phyloP scores from a whole-genome alignment of 2,888 invertebrate genomes.

The Leptogaster cylindrica region DNA sequence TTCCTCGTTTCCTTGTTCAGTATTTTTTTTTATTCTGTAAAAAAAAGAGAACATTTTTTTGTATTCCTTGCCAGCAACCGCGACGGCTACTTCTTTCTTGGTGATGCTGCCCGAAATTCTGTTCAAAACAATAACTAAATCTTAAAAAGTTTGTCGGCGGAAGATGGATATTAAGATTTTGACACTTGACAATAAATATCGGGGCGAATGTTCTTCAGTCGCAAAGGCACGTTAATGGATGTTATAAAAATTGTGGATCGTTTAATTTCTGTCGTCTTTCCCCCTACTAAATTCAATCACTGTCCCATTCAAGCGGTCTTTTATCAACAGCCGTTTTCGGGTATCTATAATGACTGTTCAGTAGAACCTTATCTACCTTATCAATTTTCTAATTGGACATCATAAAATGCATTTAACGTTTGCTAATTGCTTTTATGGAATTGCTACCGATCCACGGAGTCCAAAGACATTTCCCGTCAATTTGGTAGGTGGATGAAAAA shows the following conservation, averaged over 20 bases:
- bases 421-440: constrained; percentile 39
- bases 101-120: not conserved
- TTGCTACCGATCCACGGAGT: constrained; percentile 32
- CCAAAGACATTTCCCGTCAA: not conserved
- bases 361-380: constrained; percentile 8
- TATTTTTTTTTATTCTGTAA: too few relatives aligned
- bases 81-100: not conserved
- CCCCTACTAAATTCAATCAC: too few relatives aligned
- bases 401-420: constrained; percentile 33
- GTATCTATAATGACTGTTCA: not conserved
- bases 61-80: too few relatives aligned
- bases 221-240: constrained; percentile 19
- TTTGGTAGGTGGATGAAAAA: not conserved
- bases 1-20: not conserved
- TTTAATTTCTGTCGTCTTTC: constrained; percentile 35
- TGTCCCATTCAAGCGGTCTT: not conserved
- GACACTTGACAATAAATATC: constrained; percentile 32
- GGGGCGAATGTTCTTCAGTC: not conserved
- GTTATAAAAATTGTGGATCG: constrained; percentile 35
- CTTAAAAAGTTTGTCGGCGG: constrained; percentile 14
- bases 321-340: not conserved
- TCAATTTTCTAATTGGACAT: constrained; percentile 28
- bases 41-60: not conserved
- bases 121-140: constrained; percentile 27
- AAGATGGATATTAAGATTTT: constrained; percentile 35